Conservation (phyloP, 2,888 invertebrate species). For the Drosophila kanekoi region DNA sequence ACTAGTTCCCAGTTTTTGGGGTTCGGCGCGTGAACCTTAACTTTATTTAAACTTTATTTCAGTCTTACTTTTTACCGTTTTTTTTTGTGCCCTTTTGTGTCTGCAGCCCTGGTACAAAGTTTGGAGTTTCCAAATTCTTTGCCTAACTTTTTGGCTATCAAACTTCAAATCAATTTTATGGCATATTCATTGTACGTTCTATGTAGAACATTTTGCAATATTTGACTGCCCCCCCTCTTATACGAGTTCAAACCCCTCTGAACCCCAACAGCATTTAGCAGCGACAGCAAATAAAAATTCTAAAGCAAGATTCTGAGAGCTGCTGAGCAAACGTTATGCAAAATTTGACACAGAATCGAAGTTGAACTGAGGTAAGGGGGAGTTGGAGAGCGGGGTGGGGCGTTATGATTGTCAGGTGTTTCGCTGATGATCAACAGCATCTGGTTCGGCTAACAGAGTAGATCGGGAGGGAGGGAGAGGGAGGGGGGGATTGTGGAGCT, state of each 20-base stretch:
- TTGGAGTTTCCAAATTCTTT: background rate
- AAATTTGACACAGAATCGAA: slow-evolving; percentile 54
- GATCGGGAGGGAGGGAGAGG: background rate
- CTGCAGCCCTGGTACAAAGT: too few species aligned
- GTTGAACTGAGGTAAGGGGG: background rate
- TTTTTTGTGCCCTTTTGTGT: too few species aligned
- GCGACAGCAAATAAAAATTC: slow-evolving; percentile 19
- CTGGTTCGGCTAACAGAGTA: background rate
- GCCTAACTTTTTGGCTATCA: too few species aligned
- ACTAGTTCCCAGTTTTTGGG: too few species aligned
- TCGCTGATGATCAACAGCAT: slow-evolving; percentile 27
- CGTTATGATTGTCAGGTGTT: slow-evolving; percentile 30
- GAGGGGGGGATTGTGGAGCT: too few species aligned
- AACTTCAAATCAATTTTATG: too few species aligned
- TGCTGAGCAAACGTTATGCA: slow-evolving; percentile 49
- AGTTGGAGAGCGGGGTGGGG: background rate
- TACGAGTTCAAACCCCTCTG: background rate
- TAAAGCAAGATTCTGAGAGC: slow-evolving; percentile 5
- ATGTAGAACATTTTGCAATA: slow-evolving; percentile 3
- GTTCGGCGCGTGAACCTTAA: too few species aligned
- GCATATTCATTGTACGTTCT: background rate
- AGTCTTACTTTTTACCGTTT: too few species aligned
- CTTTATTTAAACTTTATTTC: too few species aligned
- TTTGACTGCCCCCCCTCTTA: slow-evolving; percentile 7
- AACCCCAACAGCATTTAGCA: slow-evolving; percentile 19